Percentiles rank a stretch among this genome's conserved stretches.
Evolutionary conservation across 2,797 vertebrate genomes (phyloP).

Genomic region (Tiaroga cobitis): DNA sequence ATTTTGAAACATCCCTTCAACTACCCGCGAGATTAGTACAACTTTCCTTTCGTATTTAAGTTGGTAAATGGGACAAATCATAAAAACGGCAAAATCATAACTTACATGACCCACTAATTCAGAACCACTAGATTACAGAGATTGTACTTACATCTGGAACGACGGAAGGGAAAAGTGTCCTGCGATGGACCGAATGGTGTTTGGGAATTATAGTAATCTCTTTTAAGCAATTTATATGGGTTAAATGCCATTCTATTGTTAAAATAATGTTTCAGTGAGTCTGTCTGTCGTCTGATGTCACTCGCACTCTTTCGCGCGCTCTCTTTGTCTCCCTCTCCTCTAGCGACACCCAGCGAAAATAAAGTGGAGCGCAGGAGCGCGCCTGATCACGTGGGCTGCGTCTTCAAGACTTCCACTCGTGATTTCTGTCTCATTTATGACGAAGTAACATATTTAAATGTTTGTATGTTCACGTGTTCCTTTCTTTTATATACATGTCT

Average conservation of each 20-base stretch:
- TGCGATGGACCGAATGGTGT: not conserved
- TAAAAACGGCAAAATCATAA: not conserved
- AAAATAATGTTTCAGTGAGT: not conserved
- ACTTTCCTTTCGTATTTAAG: not conserved
- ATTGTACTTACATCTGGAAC: not conserved
- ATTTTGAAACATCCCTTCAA: not conserved
- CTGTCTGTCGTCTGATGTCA: not conserved
- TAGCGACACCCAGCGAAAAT: constrained; percentile 37
- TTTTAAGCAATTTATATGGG: not conserved
- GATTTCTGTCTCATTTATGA: not conserved
- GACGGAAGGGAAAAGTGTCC: not conserved
- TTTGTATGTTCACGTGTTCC: not conserved
- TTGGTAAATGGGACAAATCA: not conserved
- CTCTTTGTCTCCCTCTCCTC: constrained; percentile 6
- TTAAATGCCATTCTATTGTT: not conserved
- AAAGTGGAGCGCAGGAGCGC: not conserved
- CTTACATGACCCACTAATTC: not conserved
- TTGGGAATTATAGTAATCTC: too few relatives aligned
- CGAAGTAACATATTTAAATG: not conserved
- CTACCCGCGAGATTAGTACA: not conserved
- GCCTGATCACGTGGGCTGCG: constrained; percentile 12
- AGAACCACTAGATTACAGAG: not conserved
- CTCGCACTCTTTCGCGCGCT: not conserved
- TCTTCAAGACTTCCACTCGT: not conserved
- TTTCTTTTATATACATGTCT: not conserved